Evolutionary conservation across 2,888 invertebrate species (phyloP).

Genomic region (Meganola albula): DNA sequence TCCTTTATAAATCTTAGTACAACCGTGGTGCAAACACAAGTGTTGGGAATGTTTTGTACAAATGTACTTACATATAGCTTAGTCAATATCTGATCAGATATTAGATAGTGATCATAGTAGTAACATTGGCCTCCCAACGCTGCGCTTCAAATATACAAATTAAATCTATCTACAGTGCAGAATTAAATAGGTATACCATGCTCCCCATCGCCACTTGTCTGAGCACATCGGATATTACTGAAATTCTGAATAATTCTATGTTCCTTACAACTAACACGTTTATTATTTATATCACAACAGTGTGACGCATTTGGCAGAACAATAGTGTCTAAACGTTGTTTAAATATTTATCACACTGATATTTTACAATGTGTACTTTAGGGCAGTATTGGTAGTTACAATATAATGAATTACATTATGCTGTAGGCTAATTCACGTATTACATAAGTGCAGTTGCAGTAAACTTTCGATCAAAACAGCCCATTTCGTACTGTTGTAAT

Average conservation of each 20-base stretch:
- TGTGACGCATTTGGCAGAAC: conserved; percentile 27
- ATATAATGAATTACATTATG: too few relatives aligned
- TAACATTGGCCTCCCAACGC: too few relatives aligned
- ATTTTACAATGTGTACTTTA: too few relatives aligned
- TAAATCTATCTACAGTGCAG: conserved; percentile 20
- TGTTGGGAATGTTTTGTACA: conserved; percentile 12
- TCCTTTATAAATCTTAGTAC: conserved; percentile 9
- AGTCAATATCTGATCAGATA: too few relatives aligned
- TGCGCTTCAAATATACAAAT: conserved; percentile 14
- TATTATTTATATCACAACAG: conserved; percentile 21
- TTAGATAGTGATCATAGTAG: too few relatives aligned
- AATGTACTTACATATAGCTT: too few relatives aligned
- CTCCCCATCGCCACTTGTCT: conserved; percentile 12
- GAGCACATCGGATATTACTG: not conserved
- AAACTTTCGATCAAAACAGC: too few relatives aligned
- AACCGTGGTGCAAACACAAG: conserved; percentile 15
- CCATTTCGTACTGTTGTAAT: too few relatives aligned
- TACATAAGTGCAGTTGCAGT: too few relatives aligned
- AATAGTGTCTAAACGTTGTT: conserved; percentile 19
- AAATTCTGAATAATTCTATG: not conserved
- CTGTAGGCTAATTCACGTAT: too few relatives aligned
- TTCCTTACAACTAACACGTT: conserved; percentile 1
- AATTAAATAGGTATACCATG: conserved; percentile 15
- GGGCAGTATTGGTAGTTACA: too few relatives aligned
- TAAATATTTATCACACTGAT: too few relatives aligned